phyloP scores from a whole-genome alignment of 2,888 invertebrate species.

The Clepsis dumicolana region DNA sequence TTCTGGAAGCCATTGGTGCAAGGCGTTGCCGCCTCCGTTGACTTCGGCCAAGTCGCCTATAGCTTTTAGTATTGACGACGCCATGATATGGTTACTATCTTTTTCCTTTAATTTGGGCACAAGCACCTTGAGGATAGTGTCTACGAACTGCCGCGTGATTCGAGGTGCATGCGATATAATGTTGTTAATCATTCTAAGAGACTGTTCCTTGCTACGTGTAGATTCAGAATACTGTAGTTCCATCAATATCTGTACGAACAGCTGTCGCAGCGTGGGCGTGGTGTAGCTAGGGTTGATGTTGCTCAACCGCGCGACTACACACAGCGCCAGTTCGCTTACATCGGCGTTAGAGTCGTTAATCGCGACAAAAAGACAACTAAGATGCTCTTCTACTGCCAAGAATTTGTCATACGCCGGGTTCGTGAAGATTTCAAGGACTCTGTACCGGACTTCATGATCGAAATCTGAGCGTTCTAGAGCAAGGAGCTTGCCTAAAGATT shows the following conservation, averaged over 20 bases:
- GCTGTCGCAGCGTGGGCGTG: constrained; percentile 96
- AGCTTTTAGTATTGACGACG: constrained; percentile 95
- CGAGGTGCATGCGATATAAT: constrained; percentile 97
- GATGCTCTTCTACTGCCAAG: constrained; percentile 97
- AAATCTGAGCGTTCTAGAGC: constrained; percentile 98
- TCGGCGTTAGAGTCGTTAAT: constrained; percentile 98
- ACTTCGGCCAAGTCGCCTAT: constrained; percentile 98
- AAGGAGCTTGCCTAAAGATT: constrained; percentile 95
- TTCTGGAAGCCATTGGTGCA: constrained; percentile 95
- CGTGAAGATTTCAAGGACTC: constrained; percentile 96
- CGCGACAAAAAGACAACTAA: constrained; percentile 96
- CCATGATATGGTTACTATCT: constrained; percentile 96
- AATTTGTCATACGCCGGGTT: constrained; percentile 96
- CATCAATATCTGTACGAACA: constrained; percentile 95
- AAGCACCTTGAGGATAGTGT: constrained; percentile 95
- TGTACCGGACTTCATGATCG: constrained; percentile 96
- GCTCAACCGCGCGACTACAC: constrained; percentile 96
- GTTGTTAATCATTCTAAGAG: constrained; percentile 97
- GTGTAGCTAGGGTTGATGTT: constrained; percentile 99
- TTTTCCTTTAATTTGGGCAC: constrained; percentile 96
- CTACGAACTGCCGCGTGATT: constrained; percentile 97
- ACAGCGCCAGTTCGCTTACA: constrained; percentile 96
- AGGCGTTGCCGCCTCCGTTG: constrained; percentile 93
- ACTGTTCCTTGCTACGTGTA: constrained; percentile 98
- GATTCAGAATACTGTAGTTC: constrained; percentile 98